phyloP scores from a whole-genome alignment of 2,113 vertebrate genomes.

The Leucoraja erinaceus region DNA sequence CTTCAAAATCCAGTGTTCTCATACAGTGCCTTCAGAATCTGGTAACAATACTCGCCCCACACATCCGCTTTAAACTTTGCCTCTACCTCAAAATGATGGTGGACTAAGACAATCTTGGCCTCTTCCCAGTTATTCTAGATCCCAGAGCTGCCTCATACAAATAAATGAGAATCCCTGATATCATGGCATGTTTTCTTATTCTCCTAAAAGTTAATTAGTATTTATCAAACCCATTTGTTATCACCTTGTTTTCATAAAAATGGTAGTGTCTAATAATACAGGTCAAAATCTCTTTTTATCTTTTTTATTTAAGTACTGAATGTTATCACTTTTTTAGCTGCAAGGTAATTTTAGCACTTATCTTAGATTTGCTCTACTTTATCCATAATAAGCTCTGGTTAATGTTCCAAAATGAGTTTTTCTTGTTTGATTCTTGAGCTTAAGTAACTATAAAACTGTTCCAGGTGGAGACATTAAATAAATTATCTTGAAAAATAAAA shows the following conservation, averaged over 20 bases:
- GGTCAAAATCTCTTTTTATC: not conserved
- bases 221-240: not conserved
- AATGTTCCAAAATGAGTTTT: not conserved
- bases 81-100: no score
- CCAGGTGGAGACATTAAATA: not conserved
- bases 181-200: not conserved
- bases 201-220: not conserved
- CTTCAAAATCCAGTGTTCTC: no score
- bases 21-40: no score
- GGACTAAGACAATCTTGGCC: no score
- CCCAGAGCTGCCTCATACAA: not conserved
- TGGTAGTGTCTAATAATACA: not conserved
- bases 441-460: conserved; percentile 14
- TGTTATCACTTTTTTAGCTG: not conserved
- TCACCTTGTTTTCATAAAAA: not conserved
- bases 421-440: not conserved
- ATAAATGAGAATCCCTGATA: not conserved
- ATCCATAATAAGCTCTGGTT: not conserved
- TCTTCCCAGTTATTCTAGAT: not conserved
- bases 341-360: not conserved
- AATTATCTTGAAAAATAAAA: conserved; percentile 6
- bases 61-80: no score
- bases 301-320: not conserved
- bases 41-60: no score
- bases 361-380: not conserved